phyloP scores from a whole-genome alignment of 2,113 vertebrate species.

The Periophthalmodon schlosseri region DNA sequence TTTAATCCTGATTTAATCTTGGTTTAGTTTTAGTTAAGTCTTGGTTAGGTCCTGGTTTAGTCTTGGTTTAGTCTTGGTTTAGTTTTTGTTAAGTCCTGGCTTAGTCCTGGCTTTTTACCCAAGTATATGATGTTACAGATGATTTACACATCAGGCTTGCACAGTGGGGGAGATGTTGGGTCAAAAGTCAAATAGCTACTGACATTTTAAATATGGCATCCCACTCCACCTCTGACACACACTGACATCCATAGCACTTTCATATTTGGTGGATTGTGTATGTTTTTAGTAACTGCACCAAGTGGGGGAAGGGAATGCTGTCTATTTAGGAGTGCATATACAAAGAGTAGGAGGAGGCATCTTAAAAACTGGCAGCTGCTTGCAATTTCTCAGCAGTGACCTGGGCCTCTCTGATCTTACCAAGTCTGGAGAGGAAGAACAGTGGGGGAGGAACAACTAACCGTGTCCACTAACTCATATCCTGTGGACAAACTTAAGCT shows the following conservation, averaged over 20 bases:
- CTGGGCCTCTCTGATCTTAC: constrained; percentile 67
- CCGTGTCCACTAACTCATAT: constrained; percentile 36
- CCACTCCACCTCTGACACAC: constrained; percentile 20
- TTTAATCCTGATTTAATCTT: no score
- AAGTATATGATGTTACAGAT: background rate
- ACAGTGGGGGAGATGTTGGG: constrained; percentile 21
- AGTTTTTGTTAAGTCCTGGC: no score
- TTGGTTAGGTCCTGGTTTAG: no score
- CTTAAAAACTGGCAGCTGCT: constrained; percentile 73
- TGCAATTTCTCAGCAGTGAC: constrained; percentile 71
- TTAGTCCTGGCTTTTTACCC: background rate
- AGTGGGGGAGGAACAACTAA: constrained; percentile 42
- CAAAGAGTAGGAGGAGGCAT: constrained; percentile 34
- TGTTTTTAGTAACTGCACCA: constrained; percentile 30
- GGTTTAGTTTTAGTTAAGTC: no score
- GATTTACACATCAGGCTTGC: background rate
- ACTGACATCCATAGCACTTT: constrained; percentile 6
- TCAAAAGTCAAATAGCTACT: constrained; percentile 55
- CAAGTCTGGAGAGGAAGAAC: constrained; percentile 30
- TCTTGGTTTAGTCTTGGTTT: no score
- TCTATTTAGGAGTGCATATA: constrained; percentile 8
- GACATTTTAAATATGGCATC: constrained; percentile 38
- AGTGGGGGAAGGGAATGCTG: constrained; percentile 33
- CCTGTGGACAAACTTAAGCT: constrained; percentile 36
- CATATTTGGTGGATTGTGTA: constrained; percentile 3